Base-by-base conservation (phyloP, 2,888 invertebrate genomes). In the Acleris holmiana region DNA sequence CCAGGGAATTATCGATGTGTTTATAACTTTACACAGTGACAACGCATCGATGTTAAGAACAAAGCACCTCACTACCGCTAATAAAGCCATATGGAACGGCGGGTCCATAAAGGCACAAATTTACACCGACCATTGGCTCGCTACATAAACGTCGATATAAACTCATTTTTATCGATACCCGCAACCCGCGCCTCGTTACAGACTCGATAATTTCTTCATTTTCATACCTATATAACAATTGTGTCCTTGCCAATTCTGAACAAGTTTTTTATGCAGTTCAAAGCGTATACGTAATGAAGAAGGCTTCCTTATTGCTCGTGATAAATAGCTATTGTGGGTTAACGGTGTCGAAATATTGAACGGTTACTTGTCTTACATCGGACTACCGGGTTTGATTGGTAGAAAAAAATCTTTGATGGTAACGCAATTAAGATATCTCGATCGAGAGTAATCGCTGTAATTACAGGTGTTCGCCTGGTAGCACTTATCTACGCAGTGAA, bases 171-270 rank as follows among this genome's bases (percentile, higher is more conserved):
- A 88, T 88, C 87, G 86, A 84, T 79, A 81, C 79, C 69, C 68
- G 77, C 80, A 80, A 76, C 80, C 82, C 80, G 71, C 81, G 72
- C 76, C 83, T 87, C 85, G 81, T 86, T 86, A 84, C 77, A 65
- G 70, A 67, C 68, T 69, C 73, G 79, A 82, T 87, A 83, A 89
- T 88, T 85, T 89, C 89, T 89, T 89, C 80, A 89, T 89, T 84
- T 82, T 83, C 77, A 78, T 79, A n/a, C n/a, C n/a, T n/a, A 79
- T 73, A 70, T 69, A 62, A 50, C 21, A 21, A 68, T 69, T 54
- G 66, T 58, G 51, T 75, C 73, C 73, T 71, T 72, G 75, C 72
- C 74, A 75, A 75, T 73, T 73, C 70, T 75, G 79, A 72, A 78
- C 79, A 78, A 80, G 78, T 81, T 83, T 77, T 69, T 72, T 76